Conservation (phyloP, 1,140 invertebrate genomes). For the Monochamus saltuarius region DNA sequence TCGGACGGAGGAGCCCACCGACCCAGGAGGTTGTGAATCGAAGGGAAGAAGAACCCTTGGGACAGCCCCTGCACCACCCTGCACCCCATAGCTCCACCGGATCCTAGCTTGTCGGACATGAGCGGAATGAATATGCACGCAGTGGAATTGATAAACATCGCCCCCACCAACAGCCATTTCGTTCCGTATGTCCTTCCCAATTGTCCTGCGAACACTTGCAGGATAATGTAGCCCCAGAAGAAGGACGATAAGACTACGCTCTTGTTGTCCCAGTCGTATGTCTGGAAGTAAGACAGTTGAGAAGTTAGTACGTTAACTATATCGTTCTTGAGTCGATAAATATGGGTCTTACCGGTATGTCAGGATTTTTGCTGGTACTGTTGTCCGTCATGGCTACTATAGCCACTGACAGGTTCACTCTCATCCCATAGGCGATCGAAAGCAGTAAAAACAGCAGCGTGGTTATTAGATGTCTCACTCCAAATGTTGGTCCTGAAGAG, state of each 20-base stretch:
- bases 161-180: constrained; percentile 61
- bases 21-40: constrained; percentile 35
- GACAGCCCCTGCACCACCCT: constrained; percentile 36
- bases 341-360: constrained; percentile 43
- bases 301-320: too few relatives aligned
- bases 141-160: constrained; percentile 58
- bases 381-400: constrained; percentile 70
- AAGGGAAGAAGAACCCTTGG: constrained; percentile 42
- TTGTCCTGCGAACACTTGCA: constrained; percentile 67
- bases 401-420: constrained; percentile 69
- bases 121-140: constrained; percentile 52
- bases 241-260: constrained; percentile 65
- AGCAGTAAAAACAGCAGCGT: constrained; percentile 65
- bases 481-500: constrained; percentile 49
- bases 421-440: constrained; percentile 62
- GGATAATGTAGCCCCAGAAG: constrained; percentile 63
- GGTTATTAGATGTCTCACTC: constrained; percentile 65
- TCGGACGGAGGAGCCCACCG: constrained; percentile 37
- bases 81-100: constrained; percentile 35
- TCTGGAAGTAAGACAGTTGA: constrained; percentile 32
- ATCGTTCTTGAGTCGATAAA: not conserved
- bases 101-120: constrained; percentile 30
- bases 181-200: constrained; percentile 65
- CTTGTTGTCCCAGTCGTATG: constrained; percentile 53
- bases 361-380: constrained; percentile 37